Conservation (phyloP, 2,888 invertebrate genomes). For the Fabriciana adippe region DNA sequence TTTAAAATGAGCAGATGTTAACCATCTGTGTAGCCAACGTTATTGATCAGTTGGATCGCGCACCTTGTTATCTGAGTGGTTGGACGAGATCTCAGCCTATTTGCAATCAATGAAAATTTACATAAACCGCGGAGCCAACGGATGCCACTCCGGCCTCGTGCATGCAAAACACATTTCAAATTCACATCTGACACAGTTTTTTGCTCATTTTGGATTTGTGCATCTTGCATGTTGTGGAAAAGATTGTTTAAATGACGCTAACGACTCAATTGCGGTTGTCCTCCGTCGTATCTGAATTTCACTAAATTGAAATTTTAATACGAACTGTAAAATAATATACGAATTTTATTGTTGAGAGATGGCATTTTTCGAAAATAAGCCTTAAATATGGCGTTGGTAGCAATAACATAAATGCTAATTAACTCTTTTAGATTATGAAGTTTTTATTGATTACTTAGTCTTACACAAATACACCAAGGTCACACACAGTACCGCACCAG, state of each 20-base stretch:
- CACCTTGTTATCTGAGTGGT: constrained; percentile 56
- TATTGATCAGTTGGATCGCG: constrained; percentile 48
- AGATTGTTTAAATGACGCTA: constrained; percentile 22
- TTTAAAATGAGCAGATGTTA: constrained; percentile 36
- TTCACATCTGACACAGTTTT: constrained; percentile 45
- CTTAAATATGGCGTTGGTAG: background rate
- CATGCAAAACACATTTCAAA: constrained; percentile 56
- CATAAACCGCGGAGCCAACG: constrained; percentile 64
- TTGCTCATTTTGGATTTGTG: constrained; percentile 40
- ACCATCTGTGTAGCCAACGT: constrained; percentile 39
- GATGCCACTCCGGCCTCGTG: constrained; percentile 53
- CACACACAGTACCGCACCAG: constrained; percentile 75
- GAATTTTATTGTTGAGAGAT: no score
- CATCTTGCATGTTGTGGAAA: constrained; percentile 2
- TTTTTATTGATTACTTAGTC: constrained; percentile 67
- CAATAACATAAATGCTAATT: background rate
- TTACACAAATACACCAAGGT: constrained; percentile 68
- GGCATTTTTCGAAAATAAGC: background rate
- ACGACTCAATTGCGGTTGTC: background rate
- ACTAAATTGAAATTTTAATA: background rate
- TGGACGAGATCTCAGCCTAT: constrained; percentile 64
- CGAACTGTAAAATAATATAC: no score
- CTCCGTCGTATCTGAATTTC: background rate
- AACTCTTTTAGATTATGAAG: constrained; percentile 52
- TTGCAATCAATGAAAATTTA: constrained; percentile 77